Evolutionary conservation across 2,888 invertebrate genomes (phyloP), one percentile per base, ranked within the genome.

Genomic region (Netelia virgata): DNA sequence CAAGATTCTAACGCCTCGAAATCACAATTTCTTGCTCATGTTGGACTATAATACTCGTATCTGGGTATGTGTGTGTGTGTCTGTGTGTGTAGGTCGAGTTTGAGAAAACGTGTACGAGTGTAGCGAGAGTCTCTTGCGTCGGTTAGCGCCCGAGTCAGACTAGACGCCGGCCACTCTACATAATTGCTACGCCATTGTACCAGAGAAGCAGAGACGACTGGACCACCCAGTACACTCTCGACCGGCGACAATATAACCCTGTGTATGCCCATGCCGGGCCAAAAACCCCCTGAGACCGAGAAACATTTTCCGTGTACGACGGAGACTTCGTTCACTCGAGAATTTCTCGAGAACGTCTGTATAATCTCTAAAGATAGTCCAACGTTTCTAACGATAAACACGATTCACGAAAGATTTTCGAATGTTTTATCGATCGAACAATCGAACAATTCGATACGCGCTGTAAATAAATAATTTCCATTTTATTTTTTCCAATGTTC

Each of bases 131-230:
- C 66, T 53, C 53, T 14, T 66, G 70, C 68, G 78, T 61, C 84
- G 70, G 85, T 70, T 72, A 72, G 63, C 63, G 23, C 61, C 73
- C 64, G 50, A 63, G 59, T n/a, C 69, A 53, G 74, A 84, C 88
- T 88, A 89, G 89, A 88, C 89, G 85, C 63, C 86, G 87, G 85
- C 90, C 90, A 91, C 91, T 91, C 89, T 90, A 90, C 87, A 87
- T 91, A 91, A 91, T 91, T 91, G 89, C 89, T 87, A 81, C 64
- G 82, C 88, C 87, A 87, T 90, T 89, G 88, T 90, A 87, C 18
- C 36, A 66, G 72, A 81, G 57, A 57, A 36, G 14, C 20, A 41
- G 11, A 43, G 50, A 36, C 74, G 43, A 23, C 72, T 18, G 53
- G 28, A 18, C 57, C 57, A 57, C 57, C 36, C 57, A 47, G 50